These are phyloP conservation scores for Synergus laeviventris DNA, from an alignment of 2,888 invertebrate genomes.

Conservation along the genomic window DNA sequence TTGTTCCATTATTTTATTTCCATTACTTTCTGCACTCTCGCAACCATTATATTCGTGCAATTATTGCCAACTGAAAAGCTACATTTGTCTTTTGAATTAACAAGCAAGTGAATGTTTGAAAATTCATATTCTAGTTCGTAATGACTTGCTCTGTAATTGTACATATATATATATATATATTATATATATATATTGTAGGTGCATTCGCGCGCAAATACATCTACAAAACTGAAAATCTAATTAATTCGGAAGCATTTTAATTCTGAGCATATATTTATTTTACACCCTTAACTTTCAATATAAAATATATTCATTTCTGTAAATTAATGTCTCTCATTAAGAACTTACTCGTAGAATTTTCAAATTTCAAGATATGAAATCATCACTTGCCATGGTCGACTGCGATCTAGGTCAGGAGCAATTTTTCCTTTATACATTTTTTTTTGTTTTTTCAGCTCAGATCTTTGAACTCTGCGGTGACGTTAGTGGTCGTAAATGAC, in stretches of 20 bases:
- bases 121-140: no score
- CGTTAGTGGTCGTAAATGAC: not conserved
- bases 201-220: not conserved
- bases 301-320: not conserved
- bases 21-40: not conserved
- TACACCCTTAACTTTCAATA: slow-evolving; percentile 44
- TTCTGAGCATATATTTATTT: not conserved
- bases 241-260: not conserved
- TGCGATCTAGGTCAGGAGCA: slow-evolving; percentile 51
- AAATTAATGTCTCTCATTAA: not conserved
- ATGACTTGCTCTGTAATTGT: not conserved
- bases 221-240: not conserved
- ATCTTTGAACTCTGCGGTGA: slow-evolving; percentile 4
- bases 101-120: not conserved
- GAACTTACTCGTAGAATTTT: not conserved
- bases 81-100: not conserved
- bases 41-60: not conserved
- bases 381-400: slow-evolving; percentile 37
- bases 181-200: no score
- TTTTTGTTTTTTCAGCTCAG: not conserved
- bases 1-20: not conserved
- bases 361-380: not conserved
- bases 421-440: slow-evolving; percentile 48
- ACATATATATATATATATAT: not conserved
- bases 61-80: not conserved